Evolutionary conservation across 2,113 vertebrate genomes (phyloP).

Genomic region (Labrus mixtus): DNA sequence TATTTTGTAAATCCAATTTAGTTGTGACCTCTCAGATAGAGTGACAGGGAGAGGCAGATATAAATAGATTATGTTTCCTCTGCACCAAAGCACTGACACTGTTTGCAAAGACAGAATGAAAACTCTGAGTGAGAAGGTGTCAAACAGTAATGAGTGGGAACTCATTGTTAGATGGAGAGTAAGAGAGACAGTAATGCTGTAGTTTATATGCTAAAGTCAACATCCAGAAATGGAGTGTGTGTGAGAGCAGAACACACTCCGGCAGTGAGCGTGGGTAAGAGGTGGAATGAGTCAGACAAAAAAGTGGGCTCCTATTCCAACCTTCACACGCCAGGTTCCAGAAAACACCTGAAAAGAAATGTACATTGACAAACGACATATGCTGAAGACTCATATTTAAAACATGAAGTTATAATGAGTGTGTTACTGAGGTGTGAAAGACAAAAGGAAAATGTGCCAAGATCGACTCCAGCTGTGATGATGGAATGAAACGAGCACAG

Average conservation of each 20-base stretch:
- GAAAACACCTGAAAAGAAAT: not conserved
- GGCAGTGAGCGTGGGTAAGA: not conserved
- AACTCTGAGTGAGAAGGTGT: not conserved
- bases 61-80: not conserved
- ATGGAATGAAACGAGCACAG: not conserved
- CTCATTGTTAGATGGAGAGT: not conserved
- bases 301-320: not conserved
- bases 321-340: not conserved
- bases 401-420: constrained; percentile 3
- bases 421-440: not conserved
- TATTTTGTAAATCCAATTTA: not conserved
- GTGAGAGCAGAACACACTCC: not conserved
- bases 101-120: not conserved
- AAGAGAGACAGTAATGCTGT: not conserved
- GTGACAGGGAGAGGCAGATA: not conserved
- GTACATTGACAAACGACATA: not conserved
- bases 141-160: not conserved
- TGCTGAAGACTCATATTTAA: constrained; percentile 6
- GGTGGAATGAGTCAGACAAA: constrained; percentile 3
- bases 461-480: not conserved
- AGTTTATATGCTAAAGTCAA: constrained; percentile 4
- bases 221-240: not conserved
- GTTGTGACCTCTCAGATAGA: not conserved
- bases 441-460: not conserved
- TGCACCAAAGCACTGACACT: not conserved